phyloP scores from a whole-genome alignment of 2,888 invertebrate genomes.

The Cantharis lateralis region DNA sequence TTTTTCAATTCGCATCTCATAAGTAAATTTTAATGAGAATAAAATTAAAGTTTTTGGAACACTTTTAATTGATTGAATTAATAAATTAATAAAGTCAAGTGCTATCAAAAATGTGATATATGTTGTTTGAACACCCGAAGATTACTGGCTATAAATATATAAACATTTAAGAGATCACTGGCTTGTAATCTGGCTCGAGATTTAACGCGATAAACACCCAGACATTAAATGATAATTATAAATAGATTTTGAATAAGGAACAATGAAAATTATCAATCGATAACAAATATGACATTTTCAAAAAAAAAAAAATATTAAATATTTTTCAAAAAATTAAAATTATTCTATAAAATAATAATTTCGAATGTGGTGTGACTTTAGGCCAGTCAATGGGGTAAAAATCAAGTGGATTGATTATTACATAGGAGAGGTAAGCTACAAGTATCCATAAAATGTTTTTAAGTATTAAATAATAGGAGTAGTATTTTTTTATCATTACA shows the following conservation, averaged over 20 bases:
- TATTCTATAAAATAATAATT: too few species aligned
- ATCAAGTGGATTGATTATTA: too few species aligned
- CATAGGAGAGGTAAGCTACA: too few species aligned
- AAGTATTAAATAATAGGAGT: too few species aligned
- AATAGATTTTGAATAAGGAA: not conserved
- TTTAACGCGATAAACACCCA: not conserved
- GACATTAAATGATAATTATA: not conserved
- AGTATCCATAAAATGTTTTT: too few species aligned
- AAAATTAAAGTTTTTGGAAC: not conserved
- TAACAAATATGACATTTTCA: too few species aligned
- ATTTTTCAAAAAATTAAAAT: too few species aligned
- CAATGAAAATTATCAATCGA: not conserved
- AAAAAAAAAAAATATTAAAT: too few species aligned
- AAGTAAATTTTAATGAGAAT: not conserved
- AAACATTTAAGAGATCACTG: not conserved
- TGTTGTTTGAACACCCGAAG: not conserved
- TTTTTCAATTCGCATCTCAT: not conserved
- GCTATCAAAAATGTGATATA: not conserved
- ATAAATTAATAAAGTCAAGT: not conserved
- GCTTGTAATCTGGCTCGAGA: not conserved
- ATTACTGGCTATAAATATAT: not conserved
- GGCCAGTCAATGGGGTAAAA: too few species aligned
- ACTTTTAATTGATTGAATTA: not conserved
- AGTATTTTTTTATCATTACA: too few species aligned
- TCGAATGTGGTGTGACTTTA: too few species aligned